Conservation (phyloP, 2,888 invertebrate genomes). For the Trissoscelio sp. region DNA sequence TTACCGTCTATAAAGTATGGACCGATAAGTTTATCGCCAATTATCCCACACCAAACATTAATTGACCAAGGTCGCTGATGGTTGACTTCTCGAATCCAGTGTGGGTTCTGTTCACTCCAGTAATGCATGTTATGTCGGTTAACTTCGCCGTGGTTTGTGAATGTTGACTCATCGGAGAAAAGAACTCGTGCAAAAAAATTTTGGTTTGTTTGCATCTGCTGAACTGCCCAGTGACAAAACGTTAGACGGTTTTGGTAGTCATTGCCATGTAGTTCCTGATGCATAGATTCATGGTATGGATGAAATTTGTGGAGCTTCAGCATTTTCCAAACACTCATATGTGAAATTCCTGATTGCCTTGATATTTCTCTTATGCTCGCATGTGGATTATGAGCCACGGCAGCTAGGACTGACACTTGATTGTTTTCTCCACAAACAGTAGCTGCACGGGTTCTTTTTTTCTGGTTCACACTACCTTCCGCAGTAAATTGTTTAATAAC, state of each 20-base stretch:
- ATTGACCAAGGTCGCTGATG: background rate
- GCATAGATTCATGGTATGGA: background rate
- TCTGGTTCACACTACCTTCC: background rate
- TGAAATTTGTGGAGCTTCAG: background rate
- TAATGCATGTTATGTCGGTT: background rate
- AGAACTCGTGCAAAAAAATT: background rate
- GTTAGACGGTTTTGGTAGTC: background rate
- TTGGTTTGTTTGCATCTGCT: background rate
- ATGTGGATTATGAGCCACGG: background rate
- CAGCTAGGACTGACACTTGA: background rate
- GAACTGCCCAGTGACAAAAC: background rate
- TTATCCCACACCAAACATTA: background rate
- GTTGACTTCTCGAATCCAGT: background rate
- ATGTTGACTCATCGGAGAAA: background rate
- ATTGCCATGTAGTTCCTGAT: background rate
- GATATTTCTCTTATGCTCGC: background rate
- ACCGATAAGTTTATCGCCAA: background rate
- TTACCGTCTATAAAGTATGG: background rate
- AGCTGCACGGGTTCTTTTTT: background rate
- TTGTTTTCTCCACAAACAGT: background rate
- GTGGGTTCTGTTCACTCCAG: background rate
- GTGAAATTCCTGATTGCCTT: background rate
- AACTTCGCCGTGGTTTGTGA: background rate
- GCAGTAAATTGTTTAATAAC: background rate
- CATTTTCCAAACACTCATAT: background rate